Percentiles rank a stretch among this genome's conserved stretches.
These are phyloP conservation scores for Rhyacichthys aspro DNA, from an alignment of 2,797 vertebrate genomes.

Conservation along the genomic window DNA sequence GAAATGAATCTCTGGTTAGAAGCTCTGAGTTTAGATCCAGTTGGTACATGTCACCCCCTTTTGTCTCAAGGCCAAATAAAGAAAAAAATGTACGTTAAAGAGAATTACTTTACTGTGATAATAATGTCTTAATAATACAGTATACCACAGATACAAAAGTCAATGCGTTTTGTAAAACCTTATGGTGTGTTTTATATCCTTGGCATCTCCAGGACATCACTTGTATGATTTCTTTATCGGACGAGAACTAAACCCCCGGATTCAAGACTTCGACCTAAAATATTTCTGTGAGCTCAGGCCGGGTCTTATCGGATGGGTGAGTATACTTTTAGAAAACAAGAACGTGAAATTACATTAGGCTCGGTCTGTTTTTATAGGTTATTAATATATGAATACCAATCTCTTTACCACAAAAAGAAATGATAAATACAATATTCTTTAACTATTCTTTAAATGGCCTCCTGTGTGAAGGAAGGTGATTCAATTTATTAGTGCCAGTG, in stretches of 20 bases:
- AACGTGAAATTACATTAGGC: too few species aligned
- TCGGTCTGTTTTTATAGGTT: too few species aligned
- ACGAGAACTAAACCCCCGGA: constrained; percentile 89
- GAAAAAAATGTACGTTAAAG: too few species aligned
- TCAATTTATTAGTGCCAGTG: not conserved
- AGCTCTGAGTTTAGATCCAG: too few species aligned
- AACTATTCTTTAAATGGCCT: too few species aligned
- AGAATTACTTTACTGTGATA: too few species aligned
- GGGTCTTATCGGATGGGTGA: constrained; percentile 93
- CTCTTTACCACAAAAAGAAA: too few species aligned
- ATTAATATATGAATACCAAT: not conserved
- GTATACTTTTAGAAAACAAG: constrained; percentile 29
- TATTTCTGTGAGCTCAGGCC: constrained; percentile 93
- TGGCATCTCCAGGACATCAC: constrained; percentile 78
- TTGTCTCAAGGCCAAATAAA: too few species aligned
- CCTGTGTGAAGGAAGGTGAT: not conserved
- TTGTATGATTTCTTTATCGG: constrained; percentile 93
- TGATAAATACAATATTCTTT: too few species aligned
- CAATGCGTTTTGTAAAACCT: not conserved
- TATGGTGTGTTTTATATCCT: not conserved
- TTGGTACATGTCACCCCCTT: too few species aligned
- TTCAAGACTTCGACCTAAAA: constrained; percentile 88
- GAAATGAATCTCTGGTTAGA: too few species aligned
- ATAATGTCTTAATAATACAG: not conserved
- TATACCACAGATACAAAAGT: not conserved